Conservation (phyloP, 2,888 invertebrate genomes). For the Tetramorium bicarinatum region DNA sequence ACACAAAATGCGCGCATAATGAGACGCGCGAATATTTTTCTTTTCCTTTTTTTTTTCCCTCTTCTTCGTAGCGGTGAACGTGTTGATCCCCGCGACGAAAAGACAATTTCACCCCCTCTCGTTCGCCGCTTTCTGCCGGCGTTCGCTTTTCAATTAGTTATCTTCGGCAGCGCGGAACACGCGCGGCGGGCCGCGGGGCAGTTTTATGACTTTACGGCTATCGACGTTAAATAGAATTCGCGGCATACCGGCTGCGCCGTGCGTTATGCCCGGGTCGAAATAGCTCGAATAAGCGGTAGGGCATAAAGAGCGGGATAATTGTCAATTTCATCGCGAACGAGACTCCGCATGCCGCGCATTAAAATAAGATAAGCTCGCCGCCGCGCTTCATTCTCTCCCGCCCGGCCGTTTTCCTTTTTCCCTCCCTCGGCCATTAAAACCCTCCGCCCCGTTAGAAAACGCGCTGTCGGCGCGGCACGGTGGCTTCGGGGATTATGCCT, state of each 20-base stretch:
- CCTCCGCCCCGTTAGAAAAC: constrained; percentile 50
- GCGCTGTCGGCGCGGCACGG: constrained; percentile 24
- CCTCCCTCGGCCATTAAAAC: constrained; percentile 26
- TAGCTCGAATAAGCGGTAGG: constrained; percentile 57
- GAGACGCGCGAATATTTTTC: neutral
- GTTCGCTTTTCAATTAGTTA: constrained; percentile 57
- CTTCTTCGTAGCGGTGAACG: neutral
- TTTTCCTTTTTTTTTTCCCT: too few relatives aligned
- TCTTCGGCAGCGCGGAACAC: constrained; percentile 44
- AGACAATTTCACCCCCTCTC: neutral
- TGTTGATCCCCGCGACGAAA: neutral
- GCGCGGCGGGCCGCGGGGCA: constrained; percentile 5
- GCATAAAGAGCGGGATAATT: constrained; percentile 59
- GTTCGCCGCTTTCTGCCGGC: neutral
- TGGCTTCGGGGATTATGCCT: constrained; percentile 21
- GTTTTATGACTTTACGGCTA: constrained; percentile 60
- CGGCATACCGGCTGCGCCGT: constrained; percentile 29
- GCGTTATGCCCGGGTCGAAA: constrained; percentile 44
- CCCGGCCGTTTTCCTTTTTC: constrained; percentile 29
- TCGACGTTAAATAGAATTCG: constrained; percentile 54
- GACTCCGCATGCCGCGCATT: constrained; percentile 39
- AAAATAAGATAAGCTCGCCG: constrained; percentile 60
- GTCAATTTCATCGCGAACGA: constrained; percentile 56
- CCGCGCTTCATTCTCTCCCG: constrained; percentile 32
- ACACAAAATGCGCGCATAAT: neutral